Base-by-base conservation (phyloP, 1,140 invertebrate genomes). In the Campoletis sonorensis region DNA sequence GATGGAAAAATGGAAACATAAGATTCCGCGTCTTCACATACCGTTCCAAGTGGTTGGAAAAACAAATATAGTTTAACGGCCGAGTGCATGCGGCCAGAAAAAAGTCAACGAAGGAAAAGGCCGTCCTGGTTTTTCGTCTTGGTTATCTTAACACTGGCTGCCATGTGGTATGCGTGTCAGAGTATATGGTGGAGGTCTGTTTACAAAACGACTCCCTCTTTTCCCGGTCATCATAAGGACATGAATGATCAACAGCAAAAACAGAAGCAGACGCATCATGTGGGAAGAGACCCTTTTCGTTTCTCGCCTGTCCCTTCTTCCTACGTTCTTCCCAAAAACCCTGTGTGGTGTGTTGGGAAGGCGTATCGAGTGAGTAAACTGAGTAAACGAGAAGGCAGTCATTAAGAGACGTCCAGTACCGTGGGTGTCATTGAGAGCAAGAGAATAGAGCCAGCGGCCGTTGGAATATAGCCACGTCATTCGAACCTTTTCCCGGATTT, bases 141-240 rank as follows among this genome's bases (percentile, higher is more conserved):
- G 71, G 40, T 21, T 49, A 45, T 73, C 71, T 73, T 49, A 73
- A 49, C 71, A 73, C 71, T 73, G 21, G 16, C 10, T 73, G 5
- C 71, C 71, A 73, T 73, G 37, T 73, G 71, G 71, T 49, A 49
- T 73, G 45, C 40, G 71, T 51, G 71, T 45, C 71, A 73, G 71
- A 51, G 71, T 40, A 73, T 49, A 18, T 15, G 13, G 40, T 13
- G 11, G 3, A 45, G 16, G 71, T 26, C 30, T 73, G 18, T 26
- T 49, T 45, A 40, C 45, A 73, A 73, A 73, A 51, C 40, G 71
- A 73, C 71, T 73, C 71, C 23, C 8, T 21, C 71, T 40, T 51
- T 40, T 23, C 40, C 71, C 51, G n/a, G 18, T 73, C 30, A 23
- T 73, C n/a, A 23, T 23, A 4, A n/a, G 40, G 37, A 16, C 68